Evolutionary conservation across 1,140 invertebrate species (phyloP), one percentile per base, ranked within the genome.

Genomic region (Dendroctonus valens): DNA sequence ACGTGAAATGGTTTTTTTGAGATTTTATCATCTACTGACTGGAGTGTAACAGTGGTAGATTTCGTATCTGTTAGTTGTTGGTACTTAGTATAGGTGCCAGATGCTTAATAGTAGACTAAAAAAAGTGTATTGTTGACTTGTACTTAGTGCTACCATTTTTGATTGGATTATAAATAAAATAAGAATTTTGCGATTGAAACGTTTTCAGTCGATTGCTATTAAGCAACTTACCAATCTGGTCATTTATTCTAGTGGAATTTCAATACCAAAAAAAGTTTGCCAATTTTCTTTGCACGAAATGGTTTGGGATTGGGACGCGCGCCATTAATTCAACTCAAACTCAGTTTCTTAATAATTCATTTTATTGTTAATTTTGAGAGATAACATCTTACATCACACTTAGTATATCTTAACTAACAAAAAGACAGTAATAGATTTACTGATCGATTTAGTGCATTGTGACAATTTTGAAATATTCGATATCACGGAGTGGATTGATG

Each of bases 381-480:
- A 69, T 77, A 78, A 78, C 77, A 78, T 76, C 44, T 72, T 79
- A 79, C 77, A 79, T 78, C 76, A 79, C 77, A 79, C 77, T 77
- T 76, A 77, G 71, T 74, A 74, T 73, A 68, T 69, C 67, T 71
- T 71, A 73, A 70, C 76, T 77, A 77, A 64, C 65, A 68, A 69
- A 74, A 69, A 69, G 46, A 42, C 67, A 65, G 63, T 65, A 65
- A 67, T 39, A 59, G 15, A 15, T 58, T 69, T 59, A 70, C 67
- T 70, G 72, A 72, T 68, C 72, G 42, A 63, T 75, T 76, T 74
- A 67, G 73, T 74, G 70, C 69, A 49, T 38, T 44, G 12, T 57
- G 72, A 77, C 76, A 76, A 77, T 76, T 76, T 77, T 76, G 74
- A 63, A 76, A 75, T 76, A 74, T 74, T 71, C 68, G 14, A 26